A percentile compares a stretch with the other conserved stretches of the same genome.
Evolutionary conservation across 2,113 vertebrate species (phyloP).

Genomic region (Vidua chalybeata): DNA sequence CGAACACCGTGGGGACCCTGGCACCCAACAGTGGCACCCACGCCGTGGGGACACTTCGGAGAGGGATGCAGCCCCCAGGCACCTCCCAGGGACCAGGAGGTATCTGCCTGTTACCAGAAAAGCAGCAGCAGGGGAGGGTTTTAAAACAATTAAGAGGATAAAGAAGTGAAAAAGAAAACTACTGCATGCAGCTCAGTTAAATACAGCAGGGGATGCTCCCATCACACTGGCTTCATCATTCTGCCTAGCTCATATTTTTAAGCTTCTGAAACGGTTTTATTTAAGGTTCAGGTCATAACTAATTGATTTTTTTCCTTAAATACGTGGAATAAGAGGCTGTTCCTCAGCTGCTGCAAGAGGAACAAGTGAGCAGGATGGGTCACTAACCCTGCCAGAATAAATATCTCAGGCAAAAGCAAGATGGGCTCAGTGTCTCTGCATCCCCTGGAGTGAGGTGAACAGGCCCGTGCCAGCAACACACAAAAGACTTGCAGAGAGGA

Average conservation of each 20-base stretch:
- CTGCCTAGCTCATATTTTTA: background rate
- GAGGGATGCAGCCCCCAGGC: background rate
- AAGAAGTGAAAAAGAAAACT: background rate
- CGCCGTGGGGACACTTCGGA: rapidly evolving
- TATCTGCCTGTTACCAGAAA: rapidly evolving
- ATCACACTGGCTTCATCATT: background rate
- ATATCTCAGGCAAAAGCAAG: background rate
- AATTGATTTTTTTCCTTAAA: background rate
- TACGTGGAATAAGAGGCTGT: background rate
- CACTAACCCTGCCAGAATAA: background rate
- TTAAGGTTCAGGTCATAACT: background rate
- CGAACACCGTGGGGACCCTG: rapidly evolving
- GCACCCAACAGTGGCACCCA: rapidly evolving
- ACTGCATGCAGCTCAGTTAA: background rate
- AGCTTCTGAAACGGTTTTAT: background rate
- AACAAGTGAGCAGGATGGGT: background rate
- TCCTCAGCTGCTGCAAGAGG: background rate
- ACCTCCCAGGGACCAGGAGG: background rate
- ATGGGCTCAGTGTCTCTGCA: background rate
- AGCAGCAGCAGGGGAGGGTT: background rate
- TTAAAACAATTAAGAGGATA: background rate
- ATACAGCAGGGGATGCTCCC: rapidly evolving
- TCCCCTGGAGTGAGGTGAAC: background rate
- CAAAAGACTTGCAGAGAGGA: background rate
- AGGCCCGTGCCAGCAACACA: background rate